Evolutionary conservation across 2,888 invertebrate species (phyloP), one percentile per base, ranked within the genome.

Genomic region (Campopleginae sp.): DNA sequence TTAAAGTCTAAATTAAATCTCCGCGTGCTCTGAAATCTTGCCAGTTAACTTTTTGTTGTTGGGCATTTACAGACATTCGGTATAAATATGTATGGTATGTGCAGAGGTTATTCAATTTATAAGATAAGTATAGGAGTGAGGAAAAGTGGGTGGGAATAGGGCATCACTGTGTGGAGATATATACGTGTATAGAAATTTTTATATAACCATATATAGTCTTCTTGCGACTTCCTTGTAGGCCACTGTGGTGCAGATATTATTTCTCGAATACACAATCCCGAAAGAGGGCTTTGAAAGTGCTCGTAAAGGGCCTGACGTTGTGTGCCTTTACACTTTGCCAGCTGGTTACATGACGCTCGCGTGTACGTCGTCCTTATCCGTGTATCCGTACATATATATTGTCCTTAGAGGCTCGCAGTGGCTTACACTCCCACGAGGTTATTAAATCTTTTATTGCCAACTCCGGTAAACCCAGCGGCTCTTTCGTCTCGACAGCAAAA

Each of bases 391-490:
- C 31, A 51, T 75, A 44, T 63, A 46, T 48, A 75, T 63, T 76
- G 38, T 51, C 51, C 66, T 61, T 46, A 31, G 27, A 77, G 74
- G 80, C 68, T 68, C 42, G 38, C 61, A 77, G 80, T 78, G 80
- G 77, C 70, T 84, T 61, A 77, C 80, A 85, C 86, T 86, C 86
- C 82, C 86, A 87, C 84, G 85, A 88, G 83, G 88, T 89, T 88
- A 89, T 89, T 88, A 88, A 88, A 89, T 86, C 85, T 86, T 88
- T 89, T 88, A 88, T 88, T 88, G 86, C 86, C 66, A 85, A 84
- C 85, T 86, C 86, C 82, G 79, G 81, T 85, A 75, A 85, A 54
- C 81, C 58, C 85, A 70, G 70, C 70, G 75, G 70, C 74, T 78
- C 70, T 78, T 63, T 68, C 70, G 46, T 75, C 79, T 63, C 84